phyloP scores from a whole-genome alignment of 2,797 vertebrate genomes.

The Buceros bicornis region DNA sequence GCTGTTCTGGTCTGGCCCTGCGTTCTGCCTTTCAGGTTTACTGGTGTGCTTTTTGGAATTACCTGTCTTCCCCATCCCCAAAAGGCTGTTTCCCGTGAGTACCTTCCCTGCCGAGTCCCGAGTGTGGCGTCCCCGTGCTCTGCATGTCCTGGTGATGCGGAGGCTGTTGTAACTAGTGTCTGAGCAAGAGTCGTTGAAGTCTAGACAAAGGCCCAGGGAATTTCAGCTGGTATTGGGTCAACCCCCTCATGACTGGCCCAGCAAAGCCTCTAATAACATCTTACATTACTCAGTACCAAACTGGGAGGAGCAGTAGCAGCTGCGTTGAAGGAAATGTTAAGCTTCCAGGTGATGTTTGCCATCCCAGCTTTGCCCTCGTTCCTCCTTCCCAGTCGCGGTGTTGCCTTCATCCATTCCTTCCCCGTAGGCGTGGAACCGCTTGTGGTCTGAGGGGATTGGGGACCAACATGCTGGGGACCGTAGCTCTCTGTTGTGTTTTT shows the following conservation, averaged over 20 bases:
- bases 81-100: background rate
- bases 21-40: background rate
- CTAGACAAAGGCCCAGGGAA: background rate
- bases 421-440: background rate
- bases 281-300: constrained; percentile 3
- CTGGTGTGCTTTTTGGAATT: background rate
- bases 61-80: background rate
- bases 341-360: constrained; percentile 2
- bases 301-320: constrained; percentile 26
- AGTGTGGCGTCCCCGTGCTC: background rate
- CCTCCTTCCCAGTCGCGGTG: background rate
- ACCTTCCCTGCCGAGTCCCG: background rate
- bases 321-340: background rate
- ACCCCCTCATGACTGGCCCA: background rate
- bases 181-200: background rate
- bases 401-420: constrained; percentile 40
- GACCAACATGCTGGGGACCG: constrained; percentile 73
- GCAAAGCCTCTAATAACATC: background rate
- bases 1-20: background rate
- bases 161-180: background rate
- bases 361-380: background rate
- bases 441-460: constrained; percentile 37
- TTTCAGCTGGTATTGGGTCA: constrained; percentile 1
- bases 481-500: constrained; percentile 59
- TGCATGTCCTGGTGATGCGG: background rate